Conservation (phyloP, 2,888 invertebrate genomes). For the Drosophila kokeensis region DNA sequence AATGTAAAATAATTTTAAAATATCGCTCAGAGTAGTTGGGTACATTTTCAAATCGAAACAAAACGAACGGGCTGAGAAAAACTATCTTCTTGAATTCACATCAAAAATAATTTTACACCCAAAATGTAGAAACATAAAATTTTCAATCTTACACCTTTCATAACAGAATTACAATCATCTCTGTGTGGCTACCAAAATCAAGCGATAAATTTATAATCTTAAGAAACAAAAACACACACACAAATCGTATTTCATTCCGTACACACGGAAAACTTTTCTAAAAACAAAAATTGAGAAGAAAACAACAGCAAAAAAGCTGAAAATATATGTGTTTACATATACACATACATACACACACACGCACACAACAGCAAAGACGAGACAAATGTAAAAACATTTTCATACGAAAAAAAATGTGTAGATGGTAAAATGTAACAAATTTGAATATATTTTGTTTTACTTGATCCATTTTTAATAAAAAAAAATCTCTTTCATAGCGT, state of each 20-base stretch:
- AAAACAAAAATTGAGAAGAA: constrained; percentile 27
- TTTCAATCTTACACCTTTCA: neutral
- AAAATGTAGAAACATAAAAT: neutral
- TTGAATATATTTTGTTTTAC: neutral
- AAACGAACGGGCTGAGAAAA: neutral
- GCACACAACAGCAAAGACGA: neutral
- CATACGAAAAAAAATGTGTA: neutral
- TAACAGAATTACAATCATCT: neutral
- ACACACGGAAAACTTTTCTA: constrained; percentile 14
- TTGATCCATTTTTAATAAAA: neutral
- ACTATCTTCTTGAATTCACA: neutral
- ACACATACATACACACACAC: neutral
- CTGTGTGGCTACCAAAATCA: constrained; percentile 1
- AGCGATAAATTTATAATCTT: constrained; percentile 45
- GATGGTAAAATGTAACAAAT: neutral
- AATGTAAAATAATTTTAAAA: neutral
- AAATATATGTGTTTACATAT: constrained; percentile 5
- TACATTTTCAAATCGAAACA: neutral
- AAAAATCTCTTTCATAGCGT: constrained; percentile 23
- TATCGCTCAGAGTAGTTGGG: neutral
- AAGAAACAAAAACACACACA: constrained; percentile 30
- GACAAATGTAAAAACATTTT: neutral
- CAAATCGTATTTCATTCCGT: constrained; percentile 14
- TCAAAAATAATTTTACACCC: neutral
- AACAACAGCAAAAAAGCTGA: neutral